Conservation (phyloP, 2,888 invertebrate species). For the Phorcus lineatus region DNA sequence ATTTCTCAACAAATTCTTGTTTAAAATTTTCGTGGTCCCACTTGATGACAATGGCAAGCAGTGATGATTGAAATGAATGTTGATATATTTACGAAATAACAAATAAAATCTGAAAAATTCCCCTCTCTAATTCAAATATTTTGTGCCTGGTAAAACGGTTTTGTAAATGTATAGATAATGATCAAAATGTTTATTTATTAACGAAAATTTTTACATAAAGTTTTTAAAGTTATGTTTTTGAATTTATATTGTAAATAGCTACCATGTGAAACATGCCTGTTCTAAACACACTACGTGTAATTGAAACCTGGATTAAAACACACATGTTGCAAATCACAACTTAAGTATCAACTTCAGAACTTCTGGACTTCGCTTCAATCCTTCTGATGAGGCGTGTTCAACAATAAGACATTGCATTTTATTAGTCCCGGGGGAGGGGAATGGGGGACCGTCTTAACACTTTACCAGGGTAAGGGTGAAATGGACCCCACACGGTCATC, state of each 20-base stretch:
- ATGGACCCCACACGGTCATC: constrained; percentile 22
- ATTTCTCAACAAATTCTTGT: too few species aligned
- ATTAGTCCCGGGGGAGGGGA: constrained; percentile 13
- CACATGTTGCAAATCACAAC: constrained; percentile 15
- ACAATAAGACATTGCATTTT: constrained; percentile 22
- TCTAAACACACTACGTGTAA: not conserved
- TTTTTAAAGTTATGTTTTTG: not conserved
- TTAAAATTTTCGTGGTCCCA: too few species aligned
- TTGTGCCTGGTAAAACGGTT: too few species aligned
- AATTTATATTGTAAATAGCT: not conserved
- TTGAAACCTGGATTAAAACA: constrained; percentile 7
- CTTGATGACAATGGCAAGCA: too few species aligned
- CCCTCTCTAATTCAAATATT: too few species aligned
- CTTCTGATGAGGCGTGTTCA: not conserved
- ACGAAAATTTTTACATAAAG: not conserved
- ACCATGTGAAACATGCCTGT: not conserved
- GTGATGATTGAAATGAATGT: too few species aligned
- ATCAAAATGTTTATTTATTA: not conserved
- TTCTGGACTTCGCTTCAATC: not conserved
- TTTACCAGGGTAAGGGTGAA: constrained; percentile 24
- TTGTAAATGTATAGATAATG: too few species aligned
- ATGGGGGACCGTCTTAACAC: constrained; percentile 9
- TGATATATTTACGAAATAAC: too few species aligned
- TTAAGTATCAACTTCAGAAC: not conserved
- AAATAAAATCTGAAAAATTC: too few species aligned